A percentile compares a stretch with the other conserved stretches of the same genome.
Evolutionary conservation across 1,140 invertebrate species (phyloP).

Genomic region (Ostrea edulis): DNA sequence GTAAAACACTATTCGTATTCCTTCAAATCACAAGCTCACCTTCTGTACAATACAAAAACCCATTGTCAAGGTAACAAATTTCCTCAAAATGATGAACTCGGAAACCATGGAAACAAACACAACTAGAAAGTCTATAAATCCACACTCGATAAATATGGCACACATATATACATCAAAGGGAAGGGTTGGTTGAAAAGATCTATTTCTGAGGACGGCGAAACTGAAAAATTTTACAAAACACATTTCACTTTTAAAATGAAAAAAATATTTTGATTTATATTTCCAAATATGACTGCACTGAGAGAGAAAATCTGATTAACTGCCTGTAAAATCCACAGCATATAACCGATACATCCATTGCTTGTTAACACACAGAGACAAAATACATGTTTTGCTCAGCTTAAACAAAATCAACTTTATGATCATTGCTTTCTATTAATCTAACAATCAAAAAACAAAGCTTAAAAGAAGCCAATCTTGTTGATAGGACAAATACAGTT

Average conservation of each 20-base stretch:
- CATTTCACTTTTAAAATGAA: not conserved
- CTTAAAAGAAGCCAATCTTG: no score
- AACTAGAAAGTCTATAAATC: constrained; percentile 29
- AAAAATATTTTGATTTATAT: not conserved
- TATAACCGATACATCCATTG: not conserved
- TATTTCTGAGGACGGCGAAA: constrained; percentile 30
- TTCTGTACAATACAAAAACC: constrained; percentile 23
- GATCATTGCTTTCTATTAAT: no score
- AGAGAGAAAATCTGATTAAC: not conserved
- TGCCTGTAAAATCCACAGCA: constrained; percentile 30
- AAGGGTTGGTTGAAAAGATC: constrained; percentile 8
- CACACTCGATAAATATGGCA: constrained; percentile 31
- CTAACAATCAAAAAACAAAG: no score
- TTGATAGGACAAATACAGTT: not conserved
- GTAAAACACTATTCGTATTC: not conserved
- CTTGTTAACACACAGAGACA: not conserved
- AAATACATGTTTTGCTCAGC: constrained; percentile 1
- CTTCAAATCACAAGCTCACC: constrained; percentile 28
- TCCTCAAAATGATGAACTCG: constrained; percentile 33
- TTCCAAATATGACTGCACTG: constrained; percentile 8
- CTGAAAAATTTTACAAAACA: constrained; percentile 40
- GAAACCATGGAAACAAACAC: constrained; percentile 38
- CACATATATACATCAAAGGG: constrained; percentile 34
- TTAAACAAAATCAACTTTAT: not conserved
- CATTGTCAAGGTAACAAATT: constrained; percentile 37